Evolutionary conservation across 2,888 invertebrate genomes (phyloP).

Genomic region (Lutraria lutraria): DNA sequence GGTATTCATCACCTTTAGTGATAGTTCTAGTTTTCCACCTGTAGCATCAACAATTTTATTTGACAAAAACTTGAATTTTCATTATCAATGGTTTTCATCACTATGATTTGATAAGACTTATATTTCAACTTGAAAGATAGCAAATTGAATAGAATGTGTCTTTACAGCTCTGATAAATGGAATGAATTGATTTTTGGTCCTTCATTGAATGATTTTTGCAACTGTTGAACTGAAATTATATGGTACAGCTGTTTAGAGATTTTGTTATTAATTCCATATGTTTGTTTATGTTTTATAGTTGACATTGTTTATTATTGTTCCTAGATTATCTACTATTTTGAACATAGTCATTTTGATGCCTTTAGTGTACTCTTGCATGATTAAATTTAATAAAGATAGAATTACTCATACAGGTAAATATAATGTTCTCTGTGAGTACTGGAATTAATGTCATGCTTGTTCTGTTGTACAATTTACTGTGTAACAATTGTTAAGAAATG

Average conservation of each 20-base stretch:
- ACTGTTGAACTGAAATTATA: background rate
- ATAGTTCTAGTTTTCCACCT: background rate
- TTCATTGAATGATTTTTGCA: background rate
- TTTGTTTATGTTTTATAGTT: constrained; percentile 26
- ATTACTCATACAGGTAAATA: background rate
- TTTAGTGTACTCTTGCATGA: constrained; percentile 29
- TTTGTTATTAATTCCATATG: constrained; percentile 27
- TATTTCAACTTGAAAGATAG: too few species aligned
- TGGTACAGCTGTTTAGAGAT: background rate
- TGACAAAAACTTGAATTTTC: background rate
- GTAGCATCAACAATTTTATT: background rate
- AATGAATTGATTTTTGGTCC: background rate
- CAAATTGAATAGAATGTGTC: too few species aligned
- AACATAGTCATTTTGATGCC: constrained; percentile 25
- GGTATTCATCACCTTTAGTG: too few species aligned
- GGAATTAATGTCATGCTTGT: background rate
- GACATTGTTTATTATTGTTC: constrained; percentile 37
- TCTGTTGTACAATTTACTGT: background rate
- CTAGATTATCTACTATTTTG: background rate
- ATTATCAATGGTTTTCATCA: too few species aligned
- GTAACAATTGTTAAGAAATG: background rate
- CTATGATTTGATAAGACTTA: too few species aligned
- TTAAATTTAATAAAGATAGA: constrained; percentile 32
- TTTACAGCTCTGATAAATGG: background rate
- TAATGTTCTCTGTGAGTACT: too few species aligned